Evolutionary conservation across 2,113 vertebrate species (phyloP), one percentile per base, ranked within the genome.

Genomic region (Periophthalmus modestus): DNA sequence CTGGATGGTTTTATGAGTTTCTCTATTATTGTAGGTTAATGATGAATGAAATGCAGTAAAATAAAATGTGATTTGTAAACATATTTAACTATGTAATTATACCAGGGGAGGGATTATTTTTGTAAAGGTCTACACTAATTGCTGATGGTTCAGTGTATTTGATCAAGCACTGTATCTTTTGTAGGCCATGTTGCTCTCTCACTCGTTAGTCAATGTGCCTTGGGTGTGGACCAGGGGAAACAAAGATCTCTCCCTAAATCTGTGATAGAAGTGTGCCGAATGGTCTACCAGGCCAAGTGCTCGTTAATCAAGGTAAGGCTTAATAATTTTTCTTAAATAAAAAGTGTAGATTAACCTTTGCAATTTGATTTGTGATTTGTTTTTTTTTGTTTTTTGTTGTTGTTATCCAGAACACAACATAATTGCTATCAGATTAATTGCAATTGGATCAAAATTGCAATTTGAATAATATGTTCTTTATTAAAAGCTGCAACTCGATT

Each of bases 261-360:
- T 74, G 97, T 99, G 78, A 97, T 96, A 78, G 96, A 98, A 61
- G 97, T 99, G 71, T 99, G 98, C 84, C 95, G 97, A 75, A 97
- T 98, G 89, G 96, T 99, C 83, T 98, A 98, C 82, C 98, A 98
- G 89, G 97, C 98, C 75, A 99, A 99, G 84, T 99, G 98, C 84
- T 98, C 98, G 9, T 92, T 99, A 82, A 99, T 99, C 77, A 99
- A 98, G 95, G 98, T 98, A 91, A 82, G 72, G 33, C 33, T 16
- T 11, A 14, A 61, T 18, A 33, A 9, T 21, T 21, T 19, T 52
- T 16, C 16, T 52, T 43, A 0, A 43, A 43, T 11, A 43, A 43
- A 43, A 9, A 43, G 39, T 9, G 11, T 43, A 43, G 10, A 9
- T 10, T 43, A 2, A 10, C 7, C 10, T 10, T 43, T 43, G 39